Evolutionary conservation across 2,113 vertebrate genomes (phyloP).

Genomic region (Felis chaus): DNA sequence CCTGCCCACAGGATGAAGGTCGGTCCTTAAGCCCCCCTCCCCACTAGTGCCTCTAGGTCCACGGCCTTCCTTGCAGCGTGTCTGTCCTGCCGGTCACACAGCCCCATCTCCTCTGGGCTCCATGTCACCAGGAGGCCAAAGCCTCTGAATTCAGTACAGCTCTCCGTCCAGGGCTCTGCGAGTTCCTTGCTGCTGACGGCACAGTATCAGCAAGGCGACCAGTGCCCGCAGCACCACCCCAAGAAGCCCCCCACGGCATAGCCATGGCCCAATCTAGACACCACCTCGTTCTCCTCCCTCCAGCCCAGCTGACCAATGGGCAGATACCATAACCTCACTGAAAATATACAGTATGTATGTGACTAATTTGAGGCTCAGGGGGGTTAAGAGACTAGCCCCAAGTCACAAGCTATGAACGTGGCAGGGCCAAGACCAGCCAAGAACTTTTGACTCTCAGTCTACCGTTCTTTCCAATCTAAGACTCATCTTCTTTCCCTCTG

Average conservation of each 20-base stretch:
- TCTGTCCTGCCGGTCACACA: background rate
- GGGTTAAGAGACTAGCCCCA: background rate
- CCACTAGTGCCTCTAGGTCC: background rate
- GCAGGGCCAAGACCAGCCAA: background rate
- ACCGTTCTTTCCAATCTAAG: background rate
- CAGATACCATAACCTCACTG: background rate
- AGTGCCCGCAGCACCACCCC: background rate
- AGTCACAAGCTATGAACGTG: background rate
- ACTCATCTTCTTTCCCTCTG: background rate
- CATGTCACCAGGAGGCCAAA: background rate
- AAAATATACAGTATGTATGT: background rate
- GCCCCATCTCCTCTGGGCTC: background rate
- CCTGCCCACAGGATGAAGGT: background rate
- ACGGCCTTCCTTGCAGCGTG: background rate
- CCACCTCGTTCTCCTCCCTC: background rate
- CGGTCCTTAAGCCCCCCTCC: background rate
- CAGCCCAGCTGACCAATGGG: background rate
- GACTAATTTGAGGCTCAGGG: background rate
- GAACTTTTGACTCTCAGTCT: background rate
- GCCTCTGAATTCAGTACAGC: background rate
- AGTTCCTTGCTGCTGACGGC: background rate
- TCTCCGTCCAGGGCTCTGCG: background rate
- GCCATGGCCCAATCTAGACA: background rate
- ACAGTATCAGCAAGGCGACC: background rate
- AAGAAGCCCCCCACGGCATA: background rate